These are phyloP conservation scores for Pleuronectes platessa DNA, from an alignment of 2,113 vertebrate genomes.

Conservation along the genomic window DNA sequence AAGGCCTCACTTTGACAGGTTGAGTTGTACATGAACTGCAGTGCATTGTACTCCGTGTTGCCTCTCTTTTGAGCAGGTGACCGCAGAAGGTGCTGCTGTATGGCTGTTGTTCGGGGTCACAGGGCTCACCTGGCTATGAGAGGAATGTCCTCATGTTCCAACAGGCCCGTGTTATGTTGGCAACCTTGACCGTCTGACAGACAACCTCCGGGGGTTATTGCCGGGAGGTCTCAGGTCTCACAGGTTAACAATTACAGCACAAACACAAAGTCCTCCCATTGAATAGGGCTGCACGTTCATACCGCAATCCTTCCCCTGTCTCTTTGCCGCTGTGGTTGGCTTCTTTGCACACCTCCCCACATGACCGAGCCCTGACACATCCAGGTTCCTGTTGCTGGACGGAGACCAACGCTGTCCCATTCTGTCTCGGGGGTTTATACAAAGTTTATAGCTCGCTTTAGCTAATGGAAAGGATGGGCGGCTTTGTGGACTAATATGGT, in stretches of 20 bases:
- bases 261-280: constrained; percentile 9
- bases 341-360: background rate
- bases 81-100: background rate
- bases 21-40: background rate
- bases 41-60: background rate
- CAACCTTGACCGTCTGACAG: constrained; percentile 71
- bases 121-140: constrained; percentile 66
- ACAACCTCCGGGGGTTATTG: constrained; percentile 35
- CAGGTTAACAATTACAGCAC: constrained; percentile 58
- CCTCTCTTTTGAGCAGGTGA: no score
- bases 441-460: constrained; percentile 66
- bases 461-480: constrained; percentile 72
- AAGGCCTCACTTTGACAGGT: background rate
- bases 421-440: constrained; percentile 54
- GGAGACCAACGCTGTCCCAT: constrained; percentile 45
- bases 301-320: background rate
- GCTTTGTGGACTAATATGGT: constrained; percentile 79
- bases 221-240: constrained; percentile 18
- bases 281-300: constrained; percentile 18
- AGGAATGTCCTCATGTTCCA: constrained; percentile 79
- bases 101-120: constrained; percentile 59
- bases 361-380: constrained; percentile 18
- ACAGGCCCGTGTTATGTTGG: constrained; percentile 65
- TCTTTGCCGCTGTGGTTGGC: background rate
- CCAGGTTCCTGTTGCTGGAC: constrained; percentile 43